phyloP scores from a whole-genome alignment of 2,797 vertebrate genomes.

The Tinamus major region DNA sequence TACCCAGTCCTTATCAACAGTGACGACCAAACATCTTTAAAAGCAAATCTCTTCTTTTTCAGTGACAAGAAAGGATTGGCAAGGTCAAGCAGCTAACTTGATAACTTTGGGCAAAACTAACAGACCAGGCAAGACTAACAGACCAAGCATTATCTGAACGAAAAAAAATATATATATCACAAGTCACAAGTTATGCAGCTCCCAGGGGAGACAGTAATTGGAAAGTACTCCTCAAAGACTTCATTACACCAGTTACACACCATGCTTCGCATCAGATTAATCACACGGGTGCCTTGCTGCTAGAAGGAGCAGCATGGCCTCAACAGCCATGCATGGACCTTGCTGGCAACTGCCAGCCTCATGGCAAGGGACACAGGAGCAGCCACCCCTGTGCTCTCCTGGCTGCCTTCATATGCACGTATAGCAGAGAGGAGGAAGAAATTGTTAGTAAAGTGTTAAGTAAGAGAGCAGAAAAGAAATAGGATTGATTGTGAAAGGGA shows the following conservation, averaged over 20 bases:
- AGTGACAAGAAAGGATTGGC: too few relatives aligned
- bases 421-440: neutral
- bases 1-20: too few relatives aligned
- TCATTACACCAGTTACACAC: neutral
- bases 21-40: too few relatives aligned
- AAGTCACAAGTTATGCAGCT: neutral
- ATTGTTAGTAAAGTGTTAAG: neutral
- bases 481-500: neutral
- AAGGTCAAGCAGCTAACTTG: too few relatives aligned
- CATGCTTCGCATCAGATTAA: neutral
- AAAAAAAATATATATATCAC: neutral
- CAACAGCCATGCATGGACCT: neutral
- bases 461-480: neutral
- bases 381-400: neutral
- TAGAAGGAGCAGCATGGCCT: neutral
- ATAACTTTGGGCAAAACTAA: too few relatives aligned
- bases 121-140: too few relatives aligned
- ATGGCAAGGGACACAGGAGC: accelerated
- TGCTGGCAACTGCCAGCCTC: neutral
- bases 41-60: too few relatives aligned
- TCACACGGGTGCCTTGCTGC: neutral
- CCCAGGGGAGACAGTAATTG: neutral
- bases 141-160: neutral
- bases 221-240: neutral
- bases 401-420: neutral